A percentile compares a stretch with the other conserved stretches of the same genome.
Evolutionary conservation across 1,140 invertebrate genomes (phyloP).

Genomic region (Drosophila ananassae): DNA sequence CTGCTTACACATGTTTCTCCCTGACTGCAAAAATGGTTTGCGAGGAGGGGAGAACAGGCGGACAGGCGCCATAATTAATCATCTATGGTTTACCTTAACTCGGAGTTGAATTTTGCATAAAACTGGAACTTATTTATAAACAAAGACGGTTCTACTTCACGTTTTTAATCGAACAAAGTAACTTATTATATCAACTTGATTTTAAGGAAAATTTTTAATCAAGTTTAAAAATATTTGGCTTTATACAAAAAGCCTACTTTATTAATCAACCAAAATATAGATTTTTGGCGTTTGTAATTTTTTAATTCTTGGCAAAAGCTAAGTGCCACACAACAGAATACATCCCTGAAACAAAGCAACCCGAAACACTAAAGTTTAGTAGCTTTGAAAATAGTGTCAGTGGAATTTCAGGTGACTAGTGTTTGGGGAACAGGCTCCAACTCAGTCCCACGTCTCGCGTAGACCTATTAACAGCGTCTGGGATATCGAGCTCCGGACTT

Average conservation of each 20-base stretch:
- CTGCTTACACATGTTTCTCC: constrained; percentile 71
- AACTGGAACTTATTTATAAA: not conserved
- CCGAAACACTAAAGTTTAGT: not conserved
- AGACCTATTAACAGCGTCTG: constrained; percentile 68
- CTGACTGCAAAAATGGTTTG: constrained; percentile 5
- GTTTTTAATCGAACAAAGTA: not conserved
- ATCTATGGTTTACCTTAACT: constrained; percentile 63
- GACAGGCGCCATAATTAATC: constrained; percentile 58
- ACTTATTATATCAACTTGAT: not conserved
- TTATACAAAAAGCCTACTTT: not conserved
- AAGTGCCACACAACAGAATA: not conserved
- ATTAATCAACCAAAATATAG: not conserved
- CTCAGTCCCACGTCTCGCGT: constrained; percentile 53
- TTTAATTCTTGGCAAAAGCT: not conserved
- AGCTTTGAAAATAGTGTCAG: constrained; percentile 12
- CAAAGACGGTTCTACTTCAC: not conserved
- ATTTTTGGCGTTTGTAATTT: not conserved
- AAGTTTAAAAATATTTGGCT: not conserved
- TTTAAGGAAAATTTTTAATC: not conserved
- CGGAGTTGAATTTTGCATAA: constrained; percentile 3
- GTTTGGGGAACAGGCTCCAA: too few species aligned
- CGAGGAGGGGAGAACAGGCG: not conserved
- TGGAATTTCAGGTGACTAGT: constrained; percentile 11
- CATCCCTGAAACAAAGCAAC: too few species aligned
- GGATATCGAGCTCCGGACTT: constrained; percentile 61